These are phyloP conservation scores for Latrodectus elegans DNA, from an alignment of 2,888 invertebrate species.

Conservation along the genomic window DNA sequence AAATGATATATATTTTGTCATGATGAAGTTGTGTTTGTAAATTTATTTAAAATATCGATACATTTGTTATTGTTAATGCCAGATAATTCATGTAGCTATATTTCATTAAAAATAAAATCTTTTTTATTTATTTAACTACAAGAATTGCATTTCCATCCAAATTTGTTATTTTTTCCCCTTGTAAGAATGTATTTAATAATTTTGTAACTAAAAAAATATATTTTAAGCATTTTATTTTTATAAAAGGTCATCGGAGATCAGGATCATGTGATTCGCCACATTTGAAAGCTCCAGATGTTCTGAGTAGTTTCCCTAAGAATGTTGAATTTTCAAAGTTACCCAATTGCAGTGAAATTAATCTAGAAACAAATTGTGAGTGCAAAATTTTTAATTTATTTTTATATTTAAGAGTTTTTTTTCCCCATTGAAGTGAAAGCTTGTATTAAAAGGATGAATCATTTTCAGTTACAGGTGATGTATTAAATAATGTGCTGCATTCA, in stretches of 20 bases:
- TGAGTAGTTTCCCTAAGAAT: neutral
- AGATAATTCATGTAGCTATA: no score
- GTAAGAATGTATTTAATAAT: no score
- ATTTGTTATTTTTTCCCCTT: no score
- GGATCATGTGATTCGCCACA: conserved; percentile 60
- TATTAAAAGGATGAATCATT: neutral
- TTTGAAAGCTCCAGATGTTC: conserved; percentile 6
- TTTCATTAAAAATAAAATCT: no score
- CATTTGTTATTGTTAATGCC: no score
- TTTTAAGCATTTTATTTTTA: neutral
- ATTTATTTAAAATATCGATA: no score
- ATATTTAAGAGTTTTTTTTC: neutral
- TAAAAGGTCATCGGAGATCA: conserved; percentile 52
- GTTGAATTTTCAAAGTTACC: conserved; percentile 9
- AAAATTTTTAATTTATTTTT: neutral
- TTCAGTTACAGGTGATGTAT: conserved; percentile 25
- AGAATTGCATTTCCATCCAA: no score
- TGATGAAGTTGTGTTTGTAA: no score
- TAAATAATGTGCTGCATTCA: conserved; percentile 31
- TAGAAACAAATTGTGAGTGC: conserved; percentile 31
- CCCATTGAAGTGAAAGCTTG: no score
- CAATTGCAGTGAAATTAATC: neutral
- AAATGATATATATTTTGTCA: no score
- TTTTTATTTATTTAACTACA: no score
- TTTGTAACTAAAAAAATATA: neutral